Evolutionary conservation across 2,797 vertebrate genomes (phyloP).

Genomic region (Peromyscus nudipes): DNA sequence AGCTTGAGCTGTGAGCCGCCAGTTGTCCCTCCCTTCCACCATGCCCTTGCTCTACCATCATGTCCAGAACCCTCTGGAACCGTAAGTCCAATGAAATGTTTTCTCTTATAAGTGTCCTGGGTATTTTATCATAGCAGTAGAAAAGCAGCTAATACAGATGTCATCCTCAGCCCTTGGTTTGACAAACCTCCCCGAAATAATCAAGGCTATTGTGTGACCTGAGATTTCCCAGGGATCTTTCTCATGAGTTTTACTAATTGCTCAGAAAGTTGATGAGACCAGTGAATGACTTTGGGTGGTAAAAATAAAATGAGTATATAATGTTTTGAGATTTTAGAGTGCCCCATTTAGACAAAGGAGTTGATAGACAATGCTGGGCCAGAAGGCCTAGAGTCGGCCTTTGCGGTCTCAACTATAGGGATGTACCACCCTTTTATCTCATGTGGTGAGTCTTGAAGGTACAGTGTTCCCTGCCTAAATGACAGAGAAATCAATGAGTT

Average conservation of each 20-base stretch:
- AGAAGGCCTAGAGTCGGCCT: not conserved
- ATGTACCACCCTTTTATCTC: not conserved
- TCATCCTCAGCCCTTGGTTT: not conserved
- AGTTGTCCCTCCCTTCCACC: no score
- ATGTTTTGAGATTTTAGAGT: not conserved
- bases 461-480: conserved; percentile 3
- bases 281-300: not conserved
- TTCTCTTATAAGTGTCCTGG: not conserved
- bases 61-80: not conserved
- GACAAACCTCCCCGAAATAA: not conserved
- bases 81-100: not conserved
- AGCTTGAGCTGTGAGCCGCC: not conserved
- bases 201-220: not conserved
- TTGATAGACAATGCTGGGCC: no score
- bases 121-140: not conserved
- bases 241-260: not conserved
- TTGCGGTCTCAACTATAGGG: not conserved
- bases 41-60: not conserved
- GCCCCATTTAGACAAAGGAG: not conserved
- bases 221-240: not conserved
- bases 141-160: not conserved
- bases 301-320: not conserved
- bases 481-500: conserved; percentile 45
- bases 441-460: not conserved
- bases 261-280: conserved; percentile 7